These are phyloP conservation scores for Automeris io DNA, from an alignment of 2,888 invertebrate species.

Conservation along the genomic window DNA sequence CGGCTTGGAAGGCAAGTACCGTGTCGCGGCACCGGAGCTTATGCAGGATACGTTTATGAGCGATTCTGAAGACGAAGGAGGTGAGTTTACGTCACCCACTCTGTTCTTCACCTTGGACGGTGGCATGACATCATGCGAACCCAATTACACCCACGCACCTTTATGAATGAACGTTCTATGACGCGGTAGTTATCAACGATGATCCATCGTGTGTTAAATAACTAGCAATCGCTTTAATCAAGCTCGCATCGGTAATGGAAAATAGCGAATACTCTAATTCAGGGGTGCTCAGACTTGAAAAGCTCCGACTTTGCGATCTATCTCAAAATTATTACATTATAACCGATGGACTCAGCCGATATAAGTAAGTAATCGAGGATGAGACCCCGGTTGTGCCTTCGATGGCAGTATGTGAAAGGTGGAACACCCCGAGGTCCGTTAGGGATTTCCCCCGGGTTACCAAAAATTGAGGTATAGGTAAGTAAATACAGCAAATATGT, in stretches of 20 bases:
- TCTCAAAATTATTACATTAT: no score
- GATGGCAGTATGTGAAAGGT: no score
- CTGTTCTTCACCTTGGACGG: slow-evolving; percentile 1
- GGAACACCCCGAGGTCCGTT: no score
- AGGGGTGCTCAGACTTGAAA: no score
- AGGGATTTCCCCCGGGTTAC: no score
- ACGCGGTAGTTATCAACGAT: not conserved
- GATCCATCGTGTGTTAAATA: not conserved
- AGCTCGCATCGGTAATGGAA: not conserved
- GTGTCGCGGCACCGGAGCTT: slow-evolving; percentile 97
- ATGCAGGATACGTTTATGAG: slow-evolving; percentile 99
- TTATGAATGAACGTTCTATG: not conserved
- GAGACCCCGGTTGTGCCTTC: no score
- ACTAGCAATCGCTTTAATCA: not conserved
- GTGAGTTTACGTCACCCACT: slow-evolving; percentile 59
- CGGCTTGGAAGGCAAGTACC: slow-evolving; percentile 93
- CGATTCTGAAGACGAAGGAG: slow-evolving; percentile 99
- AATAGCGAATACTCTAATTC: not conserved
- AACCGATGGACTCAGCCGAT: no score
- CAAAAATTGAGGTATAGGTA: no score
- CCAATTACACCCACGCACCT: slow-evolving; percentile 9
- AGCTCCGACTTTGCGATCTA: no score
- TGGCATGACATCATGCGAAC: slow-evolving; percentile 3
- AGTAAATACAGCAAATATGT: no score
- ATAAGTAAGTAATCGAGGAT: no score